Base-by-base conservation (phyloP, 2,888 invertebrate species). In the Acanthopleura granulata region DNA sequence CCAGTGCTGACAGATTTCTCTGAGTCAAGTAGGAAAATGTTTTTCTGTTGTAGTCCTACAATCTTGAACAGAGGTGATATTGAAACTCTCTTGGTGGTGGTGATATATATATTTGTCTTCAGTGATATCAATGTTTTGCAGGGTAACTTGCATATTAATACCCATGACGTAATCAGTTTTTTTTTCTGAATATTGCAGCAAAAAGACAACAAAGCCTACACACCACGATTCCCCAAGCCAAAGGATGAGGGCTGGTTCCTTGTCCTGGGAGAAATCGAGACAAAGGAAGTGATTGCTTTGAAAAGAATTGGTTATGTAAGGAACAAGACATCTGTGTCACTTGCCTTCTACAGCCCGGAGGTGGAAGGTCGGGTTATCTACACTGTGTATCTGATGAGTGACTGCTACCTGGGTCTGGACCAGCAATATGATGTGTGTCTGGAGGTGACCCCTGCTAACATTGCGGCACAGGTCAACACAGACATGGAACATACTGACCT, bases 181-280 rank as follows among this genome's bases (percentile, higher is more conserved):
- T 3, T 72, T 51, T 57, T 79, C 3, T 9, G 40, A 3, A 40
- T 40, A 40, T 40, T 40, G 25, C 81, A 88, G 88, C 85, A 78
- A 77, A 66, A 73, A 72, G 88, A 90, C 85, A 93, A 93, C 49
- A 92, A 92, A 83, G 95, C 95, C n/a, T 91, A 94, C 78, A 94
- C 96, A 77, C 95, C 96, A 0, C 93, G 94, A 78, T 99, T 97
- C 92, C 94, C 96, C 0, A 97, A 98, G 89, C 94, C 94, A 57
- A 99, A 98, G 91, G 96, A 96, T 87, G 98, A 98, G 89, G 96
- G 97, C 75, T 99, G 99, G 99, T 95, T 98, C 91, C 88, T 97
- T 0, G 93, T 97, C 0, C 91, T 99, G 14, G 98, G 97, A 1
- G 93, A 94, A 30, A 91, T 93, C 29, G 93, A 94, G 74, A 91